These are phyloP conservation scores for Bagarius yarrelli DNA, from an alignment of 2,113 vertebrate species.

Conservation along the genomic window DNA sequence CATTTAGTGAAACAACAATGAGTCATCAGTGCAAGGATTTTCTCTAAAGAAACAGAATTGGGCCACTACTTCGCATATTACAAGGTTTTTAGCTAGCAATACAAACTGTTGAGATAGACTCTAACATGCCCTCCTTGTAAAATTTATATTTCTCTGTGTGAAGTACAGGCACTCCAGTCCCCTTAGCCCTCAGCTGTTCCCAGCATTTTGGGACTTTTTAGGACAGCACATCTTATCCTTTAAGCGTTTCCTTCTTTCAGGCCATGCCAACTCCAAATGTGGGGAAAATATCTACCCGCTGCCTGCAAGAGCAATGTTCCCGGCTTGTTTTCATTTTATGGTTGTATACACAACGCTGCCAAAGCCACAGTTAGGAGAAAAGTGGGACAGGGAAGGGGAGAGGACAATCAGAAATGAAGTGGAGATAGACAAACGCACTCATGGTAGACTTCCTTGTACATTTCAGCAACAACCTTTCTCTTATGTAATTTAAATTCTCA, in stretches of 20 bases:
- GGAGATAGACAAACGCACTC: not conserved
- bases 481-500: not conserved
- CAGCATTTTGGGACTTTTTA: constrained; percentile 11
- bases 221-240: constrained; percentile 37
- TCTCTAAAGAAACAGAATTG: not conserved
- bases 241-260: constrained; percentile 8
- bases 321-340: constrained; percentile 48
- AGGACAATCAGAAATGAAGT: constrained; percentile 9
- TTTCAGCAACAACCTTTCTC: not conserved
- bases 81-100: not conserved
- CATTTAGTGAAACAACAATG: not conserved
- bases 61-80: not conserved
- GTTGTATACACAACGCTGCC: constrained; percentile 30
- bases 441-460: not conserved
- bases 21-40: not conserved
- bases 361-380: constrained; percentile 15
- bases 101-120: not conserved
- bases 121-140: not conserved
- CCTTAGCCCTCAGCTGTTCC: not conserved
- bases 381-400: not conserved
- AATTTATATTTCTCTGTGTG: too few relatives aligned
- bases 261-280: constrained; percentile 45
- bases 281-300: constrained; percentile 58
- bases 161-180: not conserved
- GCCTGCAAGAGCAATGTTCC: constrained; percentile 56